phyloP scores from a whole-genome alignment of 2,888 invertebrate species.

The Lycia hirtaria region DNA sequence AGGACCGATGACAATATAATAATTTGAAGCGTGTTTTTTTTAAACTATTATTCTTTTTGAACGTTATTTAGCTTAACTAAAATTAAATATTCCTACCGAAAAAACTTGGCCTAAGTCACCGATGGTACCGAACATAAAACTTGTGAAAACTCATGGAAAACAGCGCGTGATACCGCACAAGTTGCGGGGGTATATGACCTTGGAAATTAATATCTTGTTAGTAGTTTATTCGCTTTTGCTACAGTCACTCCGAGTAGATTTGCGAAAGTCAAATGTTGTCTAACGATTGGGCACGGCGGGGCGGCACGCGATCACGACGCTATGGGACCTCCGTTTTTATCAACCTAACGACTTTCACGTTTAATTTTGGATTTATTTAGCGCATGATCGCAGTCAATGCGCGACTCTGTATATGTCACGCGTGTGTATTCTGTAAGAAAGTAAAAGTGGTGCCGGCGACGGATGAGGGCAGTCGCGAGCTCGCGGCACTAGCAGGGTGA shows the following conservation, averaged over 20 bases:
- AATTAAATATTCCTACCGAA: too few species aligned
- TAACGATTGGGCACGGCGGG: slow-evolving; percentile 75
- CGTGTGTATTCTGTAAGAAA: too few species aligned
- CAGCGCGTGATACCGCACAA: slow-evolving; percentile 36
- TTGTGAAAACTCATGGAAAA: slow-evolving; percentile 33
- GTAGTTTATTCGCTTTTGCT: slow-evolving; percentile 64
- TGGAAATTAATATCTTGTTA: slow-evolving; percentile 64
- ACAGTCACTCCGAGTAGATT: slow-evolving; percentile 64
- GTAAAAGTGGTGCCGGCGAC: too few species aligned
- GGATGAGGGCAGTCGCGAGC: slow-evolving; percentile 16
- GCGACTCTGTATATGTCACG: too few species aligned
- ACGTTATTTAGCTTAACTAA: too few species aligned
- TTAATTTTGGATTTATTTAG: slow-evolving; percentile 39
- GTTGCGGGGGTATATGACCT: slow-evolving; percentile 45
- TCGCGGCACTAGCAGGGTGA: slow-evolving; percentile 69
- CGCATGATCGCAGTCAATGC: too few species aligned
- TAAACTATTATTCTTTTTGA: too few species aligned
- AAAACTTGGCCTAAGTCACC: too few species aligned
- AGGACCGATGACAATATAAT: too few species aligned
- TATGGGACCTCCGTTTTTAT: slow-evolving; percentile 41
- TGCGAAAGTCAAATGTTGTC: slow-evolving; percentile 73
- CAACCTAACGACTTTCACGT: slow-evolving; percentile 41
- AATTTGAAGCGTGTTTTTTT: too few species aligned
- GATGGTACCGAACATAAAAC: slow-evolving; percentile 26
- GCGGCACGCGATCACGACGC: slow-evolving; percentile 64